phyloP scores from a whole-genome alignment of 1,140 invertebrate genomes.

The Brachionus manjavacas region DNA sequence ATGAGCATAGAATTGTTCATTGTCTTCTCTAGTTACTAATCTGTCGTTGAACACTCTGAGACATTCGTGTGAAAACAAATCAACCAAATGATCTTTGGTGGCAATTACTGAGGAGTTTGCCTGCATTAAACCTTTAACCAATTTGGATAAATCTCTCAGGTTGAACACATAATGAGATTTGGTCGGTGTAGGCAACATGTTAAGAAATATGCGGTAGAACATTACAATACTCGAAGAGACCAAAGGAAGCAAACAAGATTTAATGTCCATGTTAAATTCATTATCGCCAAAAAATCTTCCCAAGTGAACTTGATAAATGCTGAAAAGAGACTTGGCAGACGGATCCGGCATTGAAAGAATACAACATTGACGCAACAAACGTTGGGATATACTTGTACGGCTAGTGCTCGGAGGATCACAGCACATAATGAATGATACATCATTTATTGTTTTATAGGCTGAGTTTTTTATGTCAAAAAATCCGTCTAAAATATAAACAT shows the following conservation, averaged over 20 bases:
- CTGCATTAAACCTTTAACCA: slow-evolving; percentile 52
- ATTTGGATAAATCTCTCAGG: slow-evolving; percentile 71
- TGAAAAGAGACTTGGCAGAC: slow-evolving; percentile 54
- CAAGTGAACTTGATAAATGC: slow-evolving; percentile 57
- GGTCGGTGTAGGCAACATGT: slow-evolving; percentile 76
- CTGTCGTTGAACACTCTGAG: slow-evolving; percentile 76
- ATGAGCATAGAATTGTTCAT: slow-evolving; percentile 68
- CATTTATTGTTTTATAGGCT: slow-evolving; percentile 50
- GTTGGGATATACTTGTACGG: slow-evolving; percentile 49
- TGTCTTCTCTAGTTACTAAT: slow-evolving; percentile 71
- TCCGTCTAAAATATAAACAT: slow-evolving; percentile 3
- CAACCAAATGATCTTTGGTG: slow-evolving; percentile 67
- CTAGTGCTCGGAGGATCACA: slow-evolving; percentile 57
- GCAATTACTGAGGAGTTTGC: slow-evolving; percentile 6
- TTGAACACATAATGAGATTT: slow-evolving; percentile 94
- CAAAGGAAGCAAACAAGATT: slow-evolving; percentile 51
- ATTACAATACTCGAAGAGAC: slow-evolving; percentile 54
- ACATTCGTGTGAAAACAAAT: slow-evolving; percentile 78
- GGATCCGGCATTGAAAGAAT: slow-evolving; percentile 55
- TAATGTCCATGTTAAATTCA: slow-evolving; percentile 56
- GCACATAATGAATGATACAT: slow-evolving; percentile 55
- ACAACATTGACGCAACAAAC: slow-evolving; percentile 46
- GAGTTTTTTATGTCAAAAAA: slow-evolving; percentile 38
- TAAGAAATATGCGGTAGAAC: slow-evolving; percentile 53
- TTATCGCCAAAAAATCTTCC: slow-evolving; percentile 54